Evolutionary conservation across 2,888 invertebrate species (phyloP), one percentile per base, ranked within the genome.

Genomic region (Rhagonycha lutea): DNA sequence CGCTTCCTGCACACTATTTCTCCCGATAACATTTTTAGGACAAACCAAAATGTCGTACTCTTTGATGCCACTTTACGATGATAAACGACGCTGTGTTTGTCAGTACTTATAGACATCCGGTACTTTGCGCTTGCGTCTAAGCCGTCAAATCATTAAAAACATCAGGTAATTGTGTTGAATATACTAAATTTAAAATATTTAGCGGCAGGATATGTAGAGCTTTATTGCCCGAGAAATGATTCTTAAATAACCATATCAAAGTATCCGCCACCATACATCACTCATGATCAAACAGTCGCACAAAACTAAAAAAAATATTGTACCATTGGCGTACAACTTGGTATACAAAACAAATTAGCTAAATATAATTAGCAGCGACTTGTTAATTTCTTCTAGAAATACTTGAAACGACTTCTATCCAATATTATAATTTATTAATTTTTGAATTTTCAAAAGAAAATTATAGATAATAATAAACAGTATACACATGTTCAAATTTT

Each of bases 21-120:
- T 84, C 84, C 83, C 85, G 86, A 86, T 87, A 86, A 86, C 86
- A 87, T 87, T 87, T 87, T 86, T 86, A 86, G 85, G 85, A 86
- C 84, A 83, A 83, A 85, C 82, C 81, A 82, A 83, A 83, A 83
- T 82, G 83, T 83, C 82, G 85, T 82, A 85, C 83, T 82, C 86
- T 87, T 86, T 87, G 86, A 86, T 85, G 86, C 86, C 85, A 83
- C 85, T 83, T 85, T 82, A 81, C 82, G 86, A 86, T 86, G 87
- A 87, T 87, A 84, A 86, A 87, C 86, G 84, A 85, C 82, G 77
- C 74, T 81, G 82, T 84, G 86, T 87, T 86, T 86, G 87, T 87
- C 86, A 86, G 82, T 86, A 85, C 84, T 79, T 78, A 74, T 83
- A 83, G 84, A 85, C 87, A 87, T 87, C 87, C 87, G 87, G 86